Conservation (phyloP, 2,888 invertebrate genomes). For the Spodoptera exigua region DNA sequence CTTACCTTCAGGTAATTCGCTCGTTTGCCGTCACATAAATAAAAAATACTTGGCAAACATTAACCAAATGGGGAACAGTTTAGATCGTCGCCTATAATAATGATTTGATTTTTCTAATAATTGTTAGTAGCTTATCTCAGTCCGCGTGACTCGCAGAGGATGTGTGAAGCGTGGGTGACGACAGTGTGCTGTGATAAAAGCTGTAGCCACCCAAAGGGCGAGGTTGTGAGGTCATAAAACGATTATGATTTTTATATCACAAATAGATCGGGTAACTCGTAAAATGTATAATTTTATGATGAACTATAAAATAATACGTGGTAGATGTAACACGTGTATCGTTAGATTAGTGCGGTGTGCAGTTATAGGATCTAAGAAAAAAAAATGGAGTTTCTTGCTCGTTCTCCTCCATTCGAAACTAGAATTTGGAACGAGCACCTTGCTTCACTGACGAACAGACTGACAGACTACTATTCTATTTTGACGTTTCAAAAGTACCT, state of each 20-base stretch:
- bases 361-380: no score
- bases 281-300: conserved; percentile 37
- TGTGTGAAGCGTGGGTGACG: conserved; percentile 49
- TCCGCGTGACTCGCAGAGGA: conserved; percentile 33
- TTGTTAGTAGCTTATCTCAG: conserved; percentile 16
- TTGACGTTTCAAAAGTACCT: no score
- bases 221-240: conserved; percentile 51
- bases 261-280: conserved; percentile 43
- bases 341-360: conserved; percentile 1
- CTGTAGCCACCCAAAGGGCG: conserved; percentile 57
- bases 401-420: no score
- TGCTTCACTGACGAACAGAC: no score
- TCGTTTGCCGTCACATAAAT: no score
- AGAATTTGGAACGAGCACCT: no score
- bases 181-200: conserved; percentile 54
- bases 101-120: neutral
- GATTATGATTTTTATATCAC: conserved; percentile 29
- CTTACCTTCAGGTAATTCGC: no score
- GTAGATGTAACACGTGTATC: conserved; percentile 6
- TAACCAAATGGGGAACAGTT: no score
- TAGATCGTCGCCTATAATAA: no score
- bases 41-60: no score
- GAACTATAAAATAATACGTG: conserved; percentile 19
- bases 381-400: no score
- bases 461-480: no score